These are phyloP conservation scores for Schizopygopsis pylzovi DNA, from an alignment of 2,797 vertebrate species.

Conservation along the genomic window DNA sequence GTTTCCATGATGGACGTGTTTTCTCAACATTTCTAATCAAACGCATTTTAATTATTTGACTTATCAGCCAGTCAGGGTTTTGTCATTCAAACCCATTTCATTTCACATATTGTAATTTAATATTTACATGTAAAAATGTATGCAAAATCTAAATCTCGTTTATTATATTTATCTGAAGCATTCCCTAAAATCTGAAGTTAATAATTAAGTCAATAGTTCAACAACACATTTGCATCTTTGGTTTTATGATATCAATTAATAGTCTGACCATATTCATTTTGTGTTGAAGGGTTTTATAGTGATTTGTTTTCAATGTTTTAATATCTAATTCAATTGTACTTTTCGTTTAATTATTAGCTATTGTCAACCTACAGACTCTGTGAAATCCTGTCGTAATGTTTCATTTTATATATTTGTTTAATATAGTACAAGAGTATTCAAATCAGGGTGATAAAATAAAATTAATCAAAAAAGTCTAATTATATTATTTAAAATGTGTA, in stretches of 20 bases:
- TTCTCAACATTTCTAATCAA: not conserved
- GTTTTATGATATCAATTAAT: not conserved
- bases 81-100: not conserved
- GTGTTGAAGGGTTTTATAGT: not conserved
- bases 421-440: not conserved
- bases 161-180: too few species aligned
- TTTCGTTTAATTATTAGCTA: not conserved
- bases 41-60: not conserved
- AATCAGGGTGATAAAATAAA: not conserved
- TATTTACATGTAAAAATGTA: not conserved
- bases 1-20: not conserved
- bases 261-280: not conserved
- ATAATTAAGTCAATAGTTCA: not conserved
- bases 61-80: not conserved
- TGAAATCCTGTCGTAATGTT: not conserved
- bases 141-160: not conserved
- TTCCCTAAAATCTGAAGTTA: not conserved
- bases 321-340: not conserved
- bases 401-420: not conserved
- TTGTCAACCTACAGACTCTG: not conserved
- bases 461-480: not conserved
- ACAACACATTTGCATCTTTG: not conserved
- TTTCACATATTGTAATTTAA: too few species aligned
- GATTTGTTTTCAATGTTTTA: not conserved
- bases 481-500: not conserved